phyloP scores from a whole-genome alignment of 37 sponge, comb jelly and placozoan genomes.

The Beroe forskalii region DNA sequence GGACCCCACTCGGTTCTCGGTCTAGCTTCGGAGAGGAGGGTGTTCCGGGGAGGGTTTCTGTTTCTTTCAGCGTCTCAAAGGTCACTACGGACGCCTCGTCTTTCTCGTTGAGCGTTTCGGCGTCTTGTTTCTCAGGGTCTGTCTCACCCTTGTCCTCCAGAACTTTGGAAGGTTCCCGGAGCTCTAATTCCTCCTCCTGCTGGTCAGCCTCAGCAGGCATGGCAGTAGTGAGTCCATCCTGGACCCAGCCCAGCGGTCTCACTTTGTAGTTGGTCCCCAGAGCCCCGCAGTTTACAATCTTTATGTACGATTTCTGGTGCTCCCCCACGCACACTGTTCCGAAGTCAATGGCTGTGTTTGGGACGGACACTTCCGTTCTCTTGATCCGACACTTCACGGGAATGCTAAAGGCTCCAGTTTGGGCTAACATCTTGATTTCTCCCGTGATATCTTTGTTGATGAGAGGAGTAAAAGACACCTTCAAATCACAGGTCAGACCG shows the following conservation, averaged over 20 bases:
- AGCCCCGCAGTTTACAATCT: conserved; percentile 77
- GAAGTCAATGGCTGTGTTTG: conserved; percentile 71
- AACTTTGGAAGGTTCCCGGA: background rate
- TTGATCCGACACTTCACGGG: conserved; percentile 78
- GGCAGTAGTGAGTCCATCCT: background rate
- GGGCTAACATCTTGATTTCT: conserved; percentile 73
- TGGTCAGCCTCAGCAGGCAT: background rate
- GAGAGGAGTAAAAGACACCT: conserved; percentile 84
- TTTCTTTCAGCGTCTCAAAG: background rate
- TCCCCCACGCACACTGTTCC: conserved; percentile 85
- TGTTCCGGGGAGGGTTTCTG: conserved; percentile 5
- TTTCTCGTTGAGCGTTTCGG: background rate
- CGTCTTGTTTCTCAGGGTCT: background rate
- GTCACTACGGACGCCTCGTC: background rate
- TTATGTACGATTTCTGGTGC: conserved; percentile 64
- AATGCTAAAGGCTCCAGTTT: conserved; percentile 90
- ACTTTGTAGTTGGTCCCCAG: conserved; percentile 74
- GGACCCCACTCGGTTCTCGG: background rate
- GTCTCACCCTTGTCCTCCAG: background rate
- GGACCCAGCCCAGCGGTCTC: background rate
- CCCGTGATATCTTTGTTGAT: conserved; percentile 79
- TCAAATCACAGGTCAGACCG: conserved; percentile 83
- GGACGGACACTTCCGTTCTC: conserved; percentile 63
- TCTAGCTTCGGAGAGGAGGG: background rate
- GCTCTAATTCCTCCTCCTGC: background rate